Conservation (phyloP, 2,797 vertebrate genomes). For the Sciurus carolinensis region DNA sequence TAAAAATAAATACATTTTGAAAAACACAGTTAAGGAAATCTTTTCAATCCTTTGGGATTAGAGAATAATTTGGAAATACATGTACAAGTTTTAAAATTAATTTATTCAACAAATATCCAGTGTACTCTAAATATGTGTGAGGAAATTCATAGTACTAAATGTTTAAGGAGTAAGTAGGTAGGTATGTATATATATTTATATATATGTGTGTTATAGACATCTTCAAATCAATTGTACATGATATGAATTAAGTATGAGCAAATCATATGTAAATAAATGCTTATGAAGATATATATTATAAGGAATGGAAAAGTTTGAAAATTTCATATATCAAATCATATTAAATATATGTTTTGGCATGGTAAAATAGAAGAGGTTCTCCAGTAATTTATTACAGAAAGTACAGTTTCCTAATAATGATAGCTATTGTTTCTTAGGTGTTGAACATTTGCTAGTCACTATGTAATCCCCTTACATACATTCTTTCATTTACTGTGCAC, state of each 20-base stretch:
- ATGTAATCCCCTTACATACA: neutral
- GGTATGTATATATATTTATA: neutral
- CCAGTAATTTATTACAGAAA: conserved; percentile 10
- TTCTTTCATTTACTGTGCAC: neutral
- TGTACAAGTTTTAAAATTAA: conserved; percentile 39
- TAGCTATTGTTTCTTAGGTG: neutral
- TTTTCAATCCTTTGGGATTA: neutral
- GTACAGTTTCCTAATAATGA: neutral
- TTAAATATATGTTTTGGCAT: neutral
- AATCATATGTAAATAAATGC: conserved; percentile 15
- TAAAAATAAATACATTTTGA: too few relatives aligned
- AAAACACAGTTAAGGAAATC: neutral
- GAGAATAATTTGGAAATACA: neutral
- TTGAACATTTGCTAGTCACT: neutral
- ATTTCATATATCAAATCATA: neutral
- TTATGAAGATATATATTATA: neutral
- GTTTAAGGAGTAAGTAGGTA: neutral
- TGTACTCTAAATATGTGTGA: neutral
- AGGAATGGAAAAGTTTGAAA: conserved; percentile 21
- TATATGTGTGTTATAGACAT: too few relatives aligned
- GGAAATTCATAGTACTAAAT: neutral
- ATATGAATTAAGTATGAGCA: conserved; percentile 42
- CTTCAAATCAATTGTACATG: neutral
- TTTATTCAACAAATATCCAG: conserved; percentile 26
- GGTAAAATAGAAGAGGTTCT: neutral